Base-by-base conservation (phyloP, 1,140 invertebrate species). In the Platyura marginata region DNA sequence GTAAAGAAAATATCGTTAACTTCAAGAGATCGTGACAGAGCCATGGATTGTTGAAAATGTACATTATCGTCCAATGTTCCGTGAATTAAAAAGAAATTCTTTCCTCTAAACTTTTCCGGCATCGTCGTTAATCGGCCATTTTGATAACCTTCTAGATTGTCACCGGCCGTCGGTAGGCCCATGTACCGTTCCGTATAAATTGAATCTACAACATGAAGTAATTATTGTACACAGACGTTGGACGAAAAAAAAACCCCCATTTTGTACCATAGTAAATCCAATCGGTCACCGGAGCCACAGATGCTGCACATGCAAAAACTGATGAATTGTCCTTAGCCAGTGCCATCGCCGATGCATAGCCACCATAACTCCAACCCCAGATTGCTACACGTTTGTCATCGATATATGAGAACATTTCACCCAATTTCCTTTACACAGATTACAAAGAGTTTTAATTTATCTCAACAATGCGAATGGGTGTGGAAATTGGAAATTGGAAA, bases 181-280 rank as follows among this genome's bases (percentile, higher is more conserved):
- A 96, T 93, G 55, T 87, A 95, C 33, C 90, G 70, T 62, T 97
- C 92, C 5, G 92, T 94, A 58, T 96, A 96, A 49, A 92, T 87
- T 20, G 92, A 83, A 70, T 96, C 25, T 29, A 8, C 13, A 29
- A 29, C 6, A 29, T 29, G 6, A 29, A 29, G 13, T 29, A 8
- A 8, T 29, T 29, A 29, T 29, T 13, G 13, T n/a, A n/a, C n/a
- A n/a, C n/a, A n/a, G n/a, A n/a, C n/a, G n/a, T n/a, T n/a, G n/a
- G n/a, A n/a, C n/a, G n/a, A n/a, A n/a, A n/a, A n/a, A n/a, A n/a
- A n/a, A n/a, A n/a, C n/a, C n/a, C n/a, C n/a, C n/a, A n/a, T n/a
- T n/a, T n/a, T n/a, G n/a, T n/a, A 29, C 25, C 81, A 60, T 91
- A 90, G 61, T 87, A 88, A 10, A 77, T 67, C 83, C 83, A 90